Evolutionary conservation across 2,113 vertebrate genomes (phyloP), one percentile per base, ranked within the genome.

Genomic region (Choloepus hoffmanni): DNA sequence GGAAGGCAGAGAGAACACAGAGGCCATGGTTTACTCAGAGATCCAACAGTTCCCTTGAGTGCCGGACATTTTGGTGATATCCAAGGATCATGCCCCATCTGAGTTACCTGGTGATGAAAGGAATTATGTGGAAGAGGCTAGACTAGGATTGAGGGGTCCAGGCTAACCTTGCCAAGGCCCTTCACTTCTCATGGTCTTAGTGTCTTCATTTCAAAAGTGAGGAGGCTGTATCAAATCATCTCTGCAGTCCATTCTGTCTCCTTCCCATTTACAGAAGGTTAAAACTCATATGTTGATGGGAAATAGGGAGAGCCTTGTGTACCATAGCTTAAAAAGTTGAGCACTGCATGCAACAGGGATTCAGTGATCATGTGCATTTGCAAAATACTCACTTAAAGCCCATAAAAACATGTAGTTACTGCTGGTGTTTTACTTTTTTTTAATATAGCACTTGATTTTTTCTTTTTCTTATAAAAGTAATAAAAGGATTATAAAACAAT

Each of bases 401-500:
- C 76, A 95, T 96, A 79, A 95, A 58, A 40, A 79, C 65, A 90
- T 63, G 60, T 93, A 85, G 92, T 95, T 94, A 95, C 82, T 93
- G 30, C 78, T 85, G 14, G 2, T 10, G 87, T 76, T 87, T 96
- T 83, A 92, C 68, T 60, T 92, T 73, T 88, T 89, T 96, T 94
- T 95, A 90, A 94, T 94, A 85, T 88, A 48, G 3, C 48, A 45
- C 53, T 92, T 95, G 85, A 94, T 74, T 68, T 85, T 67, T 55
- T 36, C 48, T 58, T 70, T 95, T 96, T 93, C 88, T 96, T 90
- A 95, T 92, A 88, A 90, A 93, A 81, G 19, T 63, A 95, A 88
- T 95, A 93, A 94, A 95, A 45, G 45, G 28, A 1, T 72, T 85
- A 78, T 86, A 91, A 92, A 96, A 70, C 45, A 96, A 90, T 86